A percentile compares a stretch with the other conserved stretches of the same genome.
These are phyloP conservation scores for Sinotaia quadrata DNA, from an alignment of 2,888 invertebrate species.

Conservation along the genomic window DNA sequence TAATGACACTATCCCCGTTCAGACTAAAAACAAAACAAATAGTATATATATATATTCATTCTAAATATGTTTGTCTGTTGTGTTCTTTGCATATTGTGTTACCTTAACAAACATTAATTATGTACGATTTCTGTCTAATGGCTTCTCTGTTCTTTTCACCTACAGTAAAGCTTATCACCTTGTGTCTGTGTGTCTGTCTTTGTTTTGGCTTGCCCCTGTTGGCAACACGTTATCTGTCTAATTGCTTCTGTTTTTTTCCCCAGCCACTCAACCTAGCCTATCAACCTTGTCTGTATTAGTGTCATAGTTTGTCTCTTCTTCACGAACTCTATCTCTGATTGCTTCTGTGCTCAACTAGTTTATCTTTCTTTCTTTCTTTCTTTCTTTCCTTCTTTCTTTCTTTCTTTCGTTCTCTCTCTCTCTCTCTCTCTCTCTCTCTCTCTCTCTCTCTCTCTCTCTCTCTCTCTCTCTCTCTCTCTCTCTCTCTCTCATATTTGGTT, in stretches of 20 bases:
- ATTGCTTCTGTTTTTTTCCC: conserved; percentile 1
- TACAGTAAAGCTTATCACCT: too few species aligned
- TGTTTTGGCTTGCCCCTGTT: neutral
- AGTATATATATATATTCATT: too few species aligned
- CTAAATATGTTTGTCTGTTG: too few species aligned
- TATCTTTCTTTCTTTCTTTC: neutral
- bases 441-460: neutral
- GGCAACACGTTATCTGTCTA: neutral
- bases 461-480: neutral
- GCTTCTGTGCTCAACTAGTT: too few species aligned
- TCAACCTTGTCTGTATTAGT: neutral
- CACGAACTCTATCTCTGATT: neutral
- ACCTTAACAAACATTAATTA: too few species aligned
- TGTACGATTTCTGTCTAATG: too few species aligned
- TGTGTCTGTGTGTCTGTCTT: conserved; percentile 1
- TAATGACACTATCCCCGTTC: too few species aligned
- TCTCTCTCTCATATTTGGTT: neutral
- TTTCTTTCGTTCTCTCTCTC: too few species aligned
- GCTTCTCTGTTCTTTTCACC: too few species aligned
- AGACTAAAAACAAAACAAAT: too few species aligned
- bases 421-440: neutral
- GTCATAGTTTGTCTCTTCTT: neutral
- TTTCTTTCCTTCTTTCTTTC: neutral
- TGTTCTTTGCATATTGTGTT: too few species aligned
- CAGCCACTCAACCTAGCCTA: too few species aligned